Conservation (phyloP, 2,113 vertebrate species). For the Perca schrenkii region DNA sequence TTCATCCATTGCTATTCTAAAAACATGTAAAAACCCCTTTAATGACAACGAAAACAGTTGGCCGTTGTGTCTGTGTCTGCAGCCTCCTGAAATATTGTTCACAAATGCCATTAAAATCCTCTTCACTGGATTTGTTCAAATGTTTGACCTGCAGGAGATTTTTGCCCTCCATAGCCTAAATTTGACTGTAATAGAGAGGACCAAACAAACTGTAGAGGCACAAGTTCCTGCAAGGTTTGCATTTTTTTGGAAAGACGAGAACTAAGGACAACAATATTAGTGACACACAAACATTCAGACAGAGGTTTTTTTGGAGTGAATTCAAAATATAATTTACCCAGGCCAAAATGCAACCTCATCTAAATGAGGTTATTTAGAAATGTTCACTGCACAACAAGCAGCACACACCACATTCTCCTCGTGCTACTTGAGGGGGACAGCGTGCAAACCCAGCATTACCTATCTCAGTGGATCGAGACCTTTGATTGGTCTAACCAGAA, state of each 20-base stretch:
- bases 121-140: neutral
- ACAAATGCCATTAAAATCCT: conserved; percentile 1
- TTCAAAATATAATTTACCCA: conserved; percentile 60
- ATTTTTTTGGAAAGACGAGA: conserved; percentile 64
- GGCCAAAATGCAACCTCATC: conserved; percentile 69
- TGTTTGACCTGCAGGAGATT: conserved; percentile 30
- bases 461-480: conserved; percentile 57
- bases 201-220: conserved; percentile 31
- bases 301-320: conserved; percentile 58
- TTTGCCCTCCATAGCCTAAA: conserved; percentile 38
- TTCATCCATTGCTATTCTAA: neutral
- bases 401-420: conserved; percentile 51
- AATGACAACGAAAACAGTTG: neutral
- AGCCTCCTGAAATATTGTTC: neutral
- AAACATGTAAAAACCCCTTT: neutral
- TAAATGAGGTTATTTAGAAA: conserved; percentile 64
- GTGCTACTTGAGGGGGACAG: conserved; percentile 24
- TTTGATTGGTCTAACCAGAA: conserved; percentile 66
- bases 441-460: conserved; percentile 60
- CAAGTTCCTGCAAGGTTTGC: conserved; percentile 57
- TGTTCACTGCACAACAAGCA: conserved; percentile 28
- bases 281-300: conserved; percentile 53
- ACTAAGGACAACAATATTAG: conserved; percentile 65
- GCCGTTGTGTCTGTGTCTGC: neutral
- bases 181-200: conserved; percentile 56